Evolutionary conservation across 1,140 invertebrate genomes (phyloP).

Genomic region (Caenorhabditis brenneri): DNA sequence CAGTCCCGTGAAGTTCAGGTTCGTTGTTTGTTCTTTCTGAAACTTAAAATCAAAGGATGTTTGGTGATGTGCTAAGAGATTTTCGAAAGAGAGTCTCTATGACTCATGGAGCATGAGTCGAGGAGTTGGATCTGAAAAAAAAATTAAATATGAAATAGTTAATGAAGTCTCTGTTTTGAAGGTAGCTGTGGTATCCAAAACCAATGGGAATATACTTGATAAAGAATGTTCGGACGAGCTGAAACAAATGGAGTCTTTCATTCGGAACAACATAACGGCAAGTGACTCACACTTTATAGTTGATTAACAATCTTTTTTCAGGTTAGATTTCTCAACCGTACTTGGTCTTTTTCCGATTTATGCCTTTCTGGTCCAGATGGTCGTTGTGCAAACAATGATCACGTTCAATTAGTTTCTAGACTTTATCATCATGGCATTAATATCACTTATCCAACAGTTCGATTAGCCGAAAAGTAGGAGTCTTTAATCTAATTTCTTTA

Average conservation of each 20-base stretch:
- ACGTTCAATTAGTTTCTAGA: slow-evolving; percentile 65
- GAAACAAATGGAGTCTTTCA: slow-evolving; percentile 61
- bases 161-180: slow-evolving; percentile 46
- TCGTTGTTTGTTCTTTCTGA: background rate
- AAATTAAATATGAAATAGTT: too few relatives aligned
- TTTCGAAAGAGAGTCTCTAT: too few relatives aligned
- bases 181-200: slow-evolving; percentile 64
- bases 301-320: background rate
- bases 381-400: slow-evolving; percentile 66
- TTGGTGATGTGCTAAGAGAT: too few relatives aligned
- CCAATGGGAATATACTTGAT: slow-evolving; percentile 67
- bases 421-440: slow-evolving; percentile 69
- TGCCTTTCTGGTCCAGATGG: slow-evolving; percentile 55
- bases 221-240: slow-evolving; percentile 66
- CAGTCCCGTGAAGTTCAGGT: slow-evolving; percentile 69
- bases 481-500: background rate
- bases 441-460: slow-evolving; percentile 68
- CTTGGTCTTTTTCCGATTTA: slow-evolving; percentile 64
- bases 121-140: too few relatives aligned
- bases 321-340: slow-evolving; percentile 56
- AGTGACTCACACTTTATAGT: background rate
- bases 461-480: slow-evolving; percentile 64
- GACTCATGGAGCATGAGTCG: too few relatives aligned
- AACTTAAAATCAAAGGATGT: background rate
- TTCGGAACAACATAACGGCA: slow-evolving; percentile 65